Conservation (phyloP, 2,113 vertebrate species). For the Lepidothrix coronata region DNA sequence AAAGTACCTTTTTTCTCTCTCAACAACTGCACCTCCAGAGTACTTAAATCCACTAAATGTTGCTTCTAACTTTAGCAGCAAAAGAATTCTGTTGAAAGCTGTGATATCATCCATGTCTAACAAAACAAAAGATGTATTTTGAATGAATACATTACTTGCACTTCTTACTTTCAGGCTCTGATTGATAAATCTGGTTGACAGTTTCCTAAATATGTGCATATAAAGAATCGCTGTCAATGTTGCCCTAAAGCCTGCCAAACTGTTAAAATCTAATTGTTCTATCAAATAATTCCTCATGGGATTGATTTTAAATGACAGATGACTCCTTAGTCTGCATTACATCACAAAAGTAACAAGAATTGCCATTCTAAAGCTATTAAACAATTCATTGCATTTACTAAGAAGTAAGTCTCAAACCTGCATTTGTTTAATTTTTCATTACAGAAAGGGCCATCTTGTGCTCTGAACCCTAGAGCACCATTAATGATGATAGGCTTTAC, state of each 20-base stretch:
- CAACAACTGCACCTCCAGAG: conserved; percentile 20
- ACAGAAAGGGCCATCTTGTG: not conserved
- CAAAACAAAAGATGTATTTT: conserved; percentile 11
- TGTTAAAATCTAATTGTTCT: conserved; percentile 42
- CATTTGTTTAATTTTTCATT: not conserved
- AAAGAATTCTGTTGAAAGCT: conserved; percentile 20
- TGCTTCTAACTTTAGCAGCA: not conserved
- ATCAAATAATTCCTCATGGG: conserved; percentile 23
- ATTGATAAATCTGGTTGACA: conserved; percentile 39
- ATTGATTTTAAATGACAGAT: conserved; percentile 13
- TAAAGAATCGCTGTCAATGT: not conserved
- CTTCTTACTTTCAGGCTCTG: not conserved
- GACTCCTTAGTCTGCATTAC: not conserved
- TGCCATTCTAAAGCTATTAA: not conserved
- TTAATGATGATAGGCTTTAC: not conserved
- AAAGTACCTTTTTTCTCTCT: not conserved
- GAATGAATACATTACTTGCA: not conserved
- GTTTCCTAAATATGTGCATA: conserved; percentile 55
- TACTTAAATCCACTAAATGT: not conserved
- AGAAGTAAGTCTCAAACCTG: not conserved
- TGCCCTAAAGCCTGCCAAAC: conserved; percentile 30
- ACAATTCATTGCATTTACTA: not conserved
- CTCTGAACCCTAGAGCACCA: not conserved
- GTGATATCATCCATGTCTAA: not conserved
- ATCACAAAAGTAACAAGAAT: conserved; percentile 6